Conservation (phyloP, 2,888 invertebrate genomes). For the Pimpla rufipes region DNA sequence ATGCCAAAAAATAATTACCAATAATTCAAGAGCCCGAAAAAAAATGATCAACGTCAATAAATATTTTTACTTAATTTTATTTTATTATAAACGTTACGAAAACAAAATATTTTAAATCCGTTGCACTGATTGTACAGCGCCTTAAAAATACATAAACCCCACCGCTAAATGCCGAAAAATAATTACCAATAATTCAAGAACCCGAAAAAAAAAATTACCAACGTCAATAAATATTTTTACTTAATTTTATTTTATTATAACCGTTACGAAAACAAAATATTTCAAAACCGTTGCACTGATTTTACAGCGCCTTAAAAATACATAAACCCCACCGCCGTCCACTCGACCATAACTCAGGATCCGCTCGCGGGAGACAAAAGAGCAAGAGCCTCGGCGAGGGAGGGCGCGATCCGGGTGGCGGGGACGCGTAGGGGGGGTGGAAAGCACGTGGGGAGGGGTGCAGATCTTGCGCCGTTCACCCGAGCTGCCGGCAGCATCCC, state of each 20-base stretch:
- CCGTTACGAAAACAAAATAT: too few relatives aligned
- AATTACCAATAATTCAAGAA: too few relatives aligned
- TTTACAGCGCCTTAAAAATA: background rate
- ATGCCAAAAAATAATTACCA: too few relatives aligned
- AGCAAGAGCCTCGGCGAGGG: slow-evolving; percentile 43
- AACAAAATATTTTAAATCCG: background rate
- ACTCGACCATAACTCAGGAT: background rate
- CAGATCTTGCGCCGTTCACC: slow-evolving; percentile 84
- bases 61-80: too few relatives aligned
- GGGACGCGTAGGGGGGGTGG: slow-evolving; percentile 65
- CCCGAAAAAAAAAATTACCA: too few relatives aligned
- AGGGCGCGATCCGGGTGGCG: slow-evolving; percentile 50
- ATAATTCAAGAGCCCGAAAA: too few relatives aligned
- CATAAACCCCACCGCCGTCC: background rate
- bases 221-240: too few relatives aligned
- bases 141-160: background rate
- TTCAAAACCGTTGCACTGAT: background rate
- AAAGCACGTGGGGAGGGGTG: slow-evolving; percentile 76
- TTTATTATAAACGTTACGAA: too few relatives aligned
- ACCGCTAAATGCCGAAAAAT: too few relatives aligned
- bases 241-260: too few relatives aligned
- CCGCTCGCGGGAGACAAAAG: background rate
- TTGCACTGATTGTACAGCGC: background rate
- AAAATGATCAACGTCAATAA: too few relatives aligned
- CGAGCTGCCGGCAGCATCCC: slow-evolving; percentile 83